Evolutionary conservation across 2,113 vertebrate species (phyloP).

Genomic region (Gymnorhina tibicen): DNA sequence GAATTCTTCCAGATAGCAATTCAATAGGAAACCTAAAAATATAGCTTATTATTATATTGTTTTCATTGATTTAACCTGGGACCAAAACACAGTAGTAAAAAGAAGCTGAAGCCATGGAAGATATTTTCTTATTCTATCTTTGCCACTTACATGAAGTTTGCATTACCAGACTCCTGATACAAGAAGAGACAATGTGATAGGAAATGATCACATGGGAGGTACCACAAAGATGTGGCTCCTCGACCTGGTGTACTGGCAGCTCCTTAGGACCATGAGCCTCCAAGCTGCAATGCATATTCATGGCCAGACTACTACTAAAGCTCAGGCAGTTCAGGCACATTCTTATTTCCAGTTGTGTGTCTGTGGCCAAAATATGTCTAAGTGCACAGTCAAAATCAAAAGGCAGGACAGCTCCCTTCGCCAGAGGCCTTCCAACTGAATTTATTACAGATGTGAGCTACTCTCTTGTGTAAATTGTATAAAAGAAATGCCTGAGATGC

Average conservation of each 20-base stretch:
- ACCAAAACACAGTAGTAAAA: background rate
- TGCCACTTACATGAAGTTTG: background rate
- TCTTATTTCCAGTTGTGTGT: background rate
- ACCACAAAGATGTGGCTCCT: background rate
- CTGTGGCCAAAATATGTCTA: background rate
- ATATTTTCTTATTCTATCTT: background rate
- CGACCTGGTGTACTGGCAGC: accelerated
- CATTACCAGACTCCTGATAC: background rate
- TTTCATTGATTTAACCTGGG: background rate
- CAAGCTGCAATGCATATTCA: accelerated
- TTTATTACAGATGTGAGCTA: background rate
- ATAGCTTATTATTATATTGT: background rate
- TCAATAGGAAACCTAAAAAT: background rate
- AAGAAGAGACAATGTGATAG: accelerated
- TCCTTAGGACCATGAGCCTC: accelerated
- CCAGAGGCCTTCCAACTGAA: background rate
- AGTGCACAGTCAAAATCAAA: background rate
- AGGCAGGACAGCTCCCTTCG: background rate
- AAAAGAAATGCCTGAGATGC: background rate
- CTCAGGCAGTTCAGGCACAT: background rate
- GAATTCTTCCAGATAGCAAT: background rate
- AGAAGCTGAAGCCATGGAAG: background rate
- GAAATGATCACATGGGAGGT: background rate
- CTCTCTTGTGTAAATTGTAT: background rate
- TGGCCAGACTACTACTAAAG: background rate